Evolutionary conservation across 2,888 invertebrate species (phyloP).

Genomic region (Apamea epomidion): DNA sequence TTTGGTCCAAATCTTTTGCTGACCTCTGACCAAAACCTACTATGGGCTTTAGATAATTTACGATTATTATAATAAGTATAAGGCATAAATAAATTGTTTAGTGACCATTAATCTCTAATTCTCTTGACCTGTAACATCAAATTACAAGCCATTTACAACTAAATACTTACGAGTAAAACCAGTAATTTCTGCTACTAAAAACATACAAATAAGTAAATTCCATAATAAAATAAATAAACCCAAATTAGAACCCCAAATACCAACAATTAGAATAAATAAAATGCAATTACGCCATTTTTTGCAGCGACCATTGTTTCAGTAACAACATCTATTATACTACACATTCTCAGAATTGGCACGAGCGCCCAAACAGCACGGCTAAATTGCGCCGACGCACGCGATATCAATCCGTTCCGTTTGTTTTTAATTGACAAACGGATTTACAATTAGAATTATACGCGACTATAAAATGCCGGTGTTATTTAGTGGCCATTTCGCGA

Average conservation of each 20-base stretch:
- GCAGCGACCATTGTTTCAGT: slow-evolving; percentile 45
- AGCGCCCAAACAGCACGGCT: slow-evolving; percentile 57
- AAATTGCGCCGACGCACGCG: slow-evolving; percentile 67
- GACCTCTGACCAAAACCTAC: slow-evolving; percentile 3
- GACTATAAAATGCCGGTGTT: slow-evolving; percentile 62
- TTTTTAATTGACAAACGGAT: slow-evolving; percentile 75
- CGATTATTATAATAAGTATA: neutral
- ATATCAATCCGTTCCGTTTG: slow-evolving; percentile 75
- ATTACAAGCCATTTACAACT: neutral
- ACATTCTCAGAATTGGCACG: slow-evolving; percentile 71
- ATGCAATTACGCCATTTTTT: slow-evolving; percentile 64
- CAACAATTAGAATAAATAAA: slow-evolving; percentile 54
- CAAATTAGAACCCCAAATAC: slow-evolving; percentile 26
- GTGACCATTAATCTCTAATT: slow-evolving; percentile 11
- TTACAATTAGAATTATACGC: slow-evolving; percentile 70
- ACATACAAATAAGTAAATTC: slow-evolving; percentile 29
- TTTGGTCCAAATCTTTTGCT: neutral
- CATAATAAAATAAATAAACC: slow-evolving; percentile 49
- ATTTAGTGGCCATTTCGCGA: slow-evolving; percentile 69
- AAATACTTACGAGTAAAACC: slow-evolving; percentile 24
- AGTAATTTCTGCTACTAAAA: slow-evolving; percentile 10
- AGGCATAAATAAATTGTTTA: slow-evolving; percentile 6
- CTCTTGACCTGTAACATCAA: slow-evolving; percentile 2
- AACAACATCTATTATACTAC: slow-evolving; percentile 52
- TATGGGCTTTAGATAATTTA: slow-evolving; percentile 2